Evolutionary conservation across 2,888 invertebrate genomes (phyloP), one percentile per base, ranked within the genome.

Genomic region (Xestobium rufovillosum): DNA sequence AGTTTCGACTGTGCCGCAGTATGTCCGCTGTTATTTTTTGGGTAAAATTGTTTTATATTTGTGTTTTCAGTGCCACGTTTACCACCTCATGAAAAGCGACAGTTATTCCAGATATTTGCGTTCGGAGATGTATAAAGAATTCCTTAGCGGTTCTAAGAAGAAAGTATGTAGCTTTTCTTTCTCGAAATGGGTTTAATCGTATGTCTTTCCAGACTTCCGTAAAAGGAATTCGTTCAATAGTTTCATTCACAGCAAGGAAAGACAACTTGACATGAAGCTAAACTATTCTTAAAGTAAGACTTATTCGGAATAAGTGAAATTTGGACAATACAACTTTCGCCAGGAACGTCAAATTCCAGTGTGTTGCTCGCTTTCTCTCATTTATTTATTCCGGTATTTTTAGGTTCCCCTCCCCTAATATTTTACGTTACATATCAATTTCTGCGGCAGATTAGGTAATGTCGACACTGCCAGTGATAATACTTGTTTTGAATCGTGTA

Each of bases 1-100:
- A 88, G 87, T 56, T 98, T 96, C 67, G 97, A 97, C 61, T 88
- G 92, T 59, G 97, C 98, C 36, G 94, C 95, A 68, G 95, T 92
- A 66, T 66, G 72, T 64, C 3, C 11, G 27, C 12, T 14, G 11
- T 12, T 31, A 16, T 39, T n/a, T 40, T n/a, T 26, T 16, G 30
- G 26, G 23, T 27, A 26, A 14, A 26, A 17, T 19, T 19, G 6
- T 19, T 6, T 8, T 19, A n/a, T 19, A 8, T 8, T 19, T 8
- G n/a, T 40, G 44, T 38, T 59, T 68, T 8, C 72, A 94, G 92
- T 89, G 94, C 4, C 98, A 98, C 68, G 96, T 98, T 25, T 98
- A 96, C 67, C 94, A 96, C 60, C 73, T 99, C 52, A 99, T 98
- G 98, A 97, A 97, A 65, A 94, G 91, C 48, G 98, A 98, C 70